Conservation (phyloP, 1,140 invertebrate genomes). For the Apis florea region DNA sequence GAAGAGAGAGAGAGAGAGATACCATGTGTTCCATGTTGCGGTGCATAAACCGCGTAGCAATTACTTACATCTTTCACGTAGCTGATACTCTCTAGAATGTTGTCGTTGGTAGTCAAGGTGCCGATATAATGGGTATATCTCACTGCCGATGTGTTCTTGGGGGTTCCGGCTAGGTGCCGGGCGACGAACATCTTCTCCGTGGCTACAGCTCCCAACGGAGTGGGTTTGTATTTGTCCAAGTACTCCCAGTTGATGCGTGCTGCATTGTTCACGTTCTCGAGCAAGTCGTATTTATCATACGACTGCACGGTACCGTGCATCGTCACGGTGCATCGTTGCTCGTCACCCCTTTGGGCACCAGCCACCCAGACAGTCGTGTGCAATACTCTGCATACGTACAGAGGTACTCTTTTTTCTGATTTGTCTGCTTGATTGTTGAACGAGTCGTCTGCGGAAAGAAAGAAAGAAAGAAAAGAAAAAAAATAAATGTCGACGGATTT, state of each 20-base stretch:
- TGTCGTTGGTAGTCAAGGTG: constrained; percentile 82
- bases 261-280: constrained; percentile 89
- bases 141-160: constrained; percentile 63
- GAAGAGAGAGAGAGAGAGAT: background rate
- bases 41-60: background rate
- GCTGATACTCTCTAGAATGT: constrained; percentile 84
- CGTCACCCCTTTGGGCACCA: constrained; percentile 81
- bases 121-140: constrained; percentile 84
- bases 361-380: constrained; percentile 86
- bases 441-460: constrained; percentile 38
- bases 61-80: constrained; percentile 83
- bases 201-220: constrained; percentile 84
- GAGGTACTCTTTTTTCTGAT: constrained; percentile 68
- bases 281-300: constrained; percentile 85
- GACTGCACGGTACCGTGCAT: constrained; percentile 82
- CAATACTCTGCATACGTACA: constrained; percentile 87
- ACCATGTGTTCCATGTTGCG: too few relatives aligned
- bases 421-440: constrained; percentile 58
- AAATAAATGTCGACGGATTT: too few relatives aligned
- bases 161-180: constrained; percentile 69
- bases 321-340: constrained; percentile 84
- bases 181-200: constrained; percentile 81
- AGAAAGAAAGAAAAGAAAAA: background rate
- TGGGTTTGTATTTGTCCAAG: constrained; percentile 85
- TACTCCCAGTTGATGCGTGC: constrained; percentile 86